Percentiles rank a stretch among this genome's conserved stretches.
phyloP scores from a whole-genome alignment of 2,113 vertebrate genomes.

The Pimephales promelas region DNA sequence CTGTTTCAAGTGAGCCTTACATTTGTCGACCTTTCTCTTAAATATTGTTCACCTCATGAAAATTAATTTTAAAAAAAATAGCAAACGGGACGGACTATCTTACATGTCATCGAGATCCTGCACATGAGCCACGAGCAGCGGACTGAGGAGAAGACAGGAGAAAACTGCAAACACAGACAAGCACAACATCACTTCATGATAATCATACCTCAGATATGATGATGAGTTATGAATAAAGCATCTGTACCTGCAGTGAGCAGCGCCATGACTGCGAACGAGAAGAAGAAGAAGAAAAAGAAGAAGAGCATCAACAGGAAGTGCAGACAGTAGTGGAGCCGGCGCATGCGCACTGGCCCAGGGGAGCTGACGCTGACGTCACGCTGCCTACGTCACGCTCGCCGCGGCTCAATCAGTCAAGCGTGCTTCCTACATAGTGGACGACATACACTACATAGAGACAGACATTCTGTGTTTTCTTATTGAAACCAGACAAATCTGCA shows the following conservation, averaged over 20 bases:
- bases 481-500: too few relatives aligned
- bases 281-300: too few relatives aligned
- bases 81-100: conserved; percentile 70
- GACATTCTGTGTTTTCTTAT: too few relatives aligned
- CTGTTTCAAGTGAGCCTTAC: not conserved
- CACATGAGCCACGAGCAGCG: conserved; percentile 79
- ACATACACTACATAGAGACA: too few relatives aligned
- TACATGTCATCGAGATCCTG: conserved; percentile 95
- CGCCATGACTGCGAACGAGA: conserved; percentile 71
- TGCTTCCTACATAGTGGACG: too few relatives aligned
- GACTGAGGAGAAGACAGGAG: conserved; percentile 72
- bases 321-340: conserved; percentile 29
- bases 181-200: not conserved
- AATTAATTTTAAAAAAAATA: not conserved
- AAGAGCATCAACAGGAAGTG: conserved; percentile 71
- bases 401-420: too few relatives aligned
- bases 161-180: conserved; percentile 29
- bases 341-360: conserved; percentile 66
- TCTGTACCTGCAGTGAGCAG: conserved; percentile 69
- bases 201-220: not conserved
- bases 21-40: not conserved
- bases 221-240: not conserved
- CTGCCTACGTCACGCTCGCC: too few relatives aligned
- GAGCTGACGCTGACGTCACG: not conserved
- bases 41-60: conserved; percentile 8